These are phyloP conservation scores for Heterodera schachtii DNA, from an alignment of 1,140 invertebrate genomes.

Conservation along the genomic window DNA sequence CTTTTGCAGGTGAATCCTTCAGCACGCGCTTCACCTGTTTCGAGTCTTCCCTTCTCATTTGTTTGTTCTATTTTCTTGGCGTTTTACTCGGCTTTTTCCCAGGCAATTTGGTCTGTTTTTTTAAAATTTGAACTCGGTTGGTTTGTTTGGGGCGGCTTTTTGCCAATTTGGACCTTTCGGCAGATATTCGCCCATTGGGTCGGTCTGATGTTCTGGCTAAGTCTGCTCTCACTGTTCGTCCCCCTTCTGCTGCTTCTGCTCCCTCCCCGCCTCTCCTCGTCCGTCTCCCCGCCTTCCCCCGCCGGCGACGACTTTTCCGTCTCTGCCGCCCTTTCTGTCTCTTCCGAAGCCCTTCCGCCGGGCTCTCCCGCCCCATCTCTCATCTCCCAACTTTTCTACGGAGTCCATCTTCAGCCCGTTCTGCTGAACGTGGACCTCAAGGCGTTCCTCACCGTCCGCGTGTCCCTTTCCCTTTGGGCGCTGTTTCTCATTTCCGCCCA, in stretches of 20 bases:
- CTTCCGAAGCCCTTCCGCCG: constrained; percentile 17
- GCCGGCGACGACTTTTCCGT: constrained; percentile 19
- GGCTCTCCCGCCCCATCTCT: constrained; percentile 20
- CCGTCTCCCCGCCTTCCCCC: neutral
- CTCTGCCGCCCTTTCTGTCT: neutral
- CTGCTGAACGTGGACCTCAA: constrained; percentile 51
- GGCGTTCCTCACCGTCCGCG: constrained; percentile 45
- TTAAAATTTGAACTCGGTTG: neutral
- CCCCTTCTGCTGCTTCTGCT: constrained; percentile 11
- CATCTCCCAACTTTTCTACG: constrained; percentile 45
- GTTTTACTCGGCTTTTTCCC: constrained; percentile 25
- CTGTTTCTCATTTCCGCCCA: constrained; percentile 47
- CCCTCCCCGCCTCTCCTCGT: neutral
- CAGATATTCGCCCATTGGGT: constrained; percentile 37
- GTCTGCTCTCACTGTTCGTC: constrained; percentile 21
- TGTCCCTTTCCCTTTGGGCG: constrained; percentile 43
- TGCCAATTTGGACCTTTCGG: neutral
- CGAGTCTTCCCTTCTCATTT: constrained; percentile 38
- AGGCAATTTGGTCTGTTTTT: constrained; percentile 17
- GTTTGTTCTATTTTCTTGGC: constrained; percentile 37
- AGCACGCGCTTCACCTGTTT: constrained; percentile 14
- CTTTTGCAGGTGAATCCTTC: neutral
- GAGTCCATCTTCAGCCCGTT: constrained; percentile 43
- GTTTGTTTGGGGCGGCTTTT: neutral
- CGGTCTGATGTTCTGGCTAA: constrained; percentile 33